Percentiles rank a stretch among this genome's conserved stretches.
These are phyloP conservation scores for Heliconius hewitsoni DNA, from an alignment of 1,140 invertebrate species.

Conservation along the genomic window DNA sequence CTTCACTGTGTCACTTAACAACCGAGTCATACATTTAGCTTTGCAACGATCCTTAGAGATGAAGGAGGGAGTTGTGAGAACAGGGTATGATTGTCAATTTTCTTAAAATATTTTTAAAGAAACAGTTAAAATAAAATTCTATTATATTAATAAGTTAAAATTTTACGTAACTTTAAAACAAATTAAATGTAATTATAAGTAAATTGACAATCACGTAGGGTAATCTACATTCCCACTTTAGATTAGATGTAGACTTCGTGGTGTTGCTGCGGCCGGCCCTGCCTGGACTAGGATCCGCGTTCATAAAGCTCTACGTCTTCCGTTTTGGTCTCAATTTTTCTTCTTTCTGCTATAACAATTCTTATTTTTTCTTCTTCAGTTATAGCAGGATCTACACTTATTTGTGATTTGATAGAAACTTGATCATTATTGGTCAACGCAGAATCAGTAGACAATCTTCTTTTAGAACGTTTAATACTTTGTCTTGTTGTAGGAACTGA, in stretches of 20 bases:
- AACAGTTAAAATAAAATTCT: neutral
- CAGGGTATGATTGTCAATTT: conserved; percentile 14
- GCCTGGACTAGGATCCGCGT: conserved; percentile 77
- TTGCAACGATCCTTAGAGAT: conserved; percentile 50
- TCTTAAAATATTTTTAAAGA: neutral
- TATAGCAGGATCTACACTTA: conserved; percentile 59
- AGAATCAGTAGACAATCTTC: conserved; percentile 64
- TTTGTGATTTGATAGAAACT: conserved; percentile 48
- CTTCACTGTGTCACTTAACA: conserved; percentile 53
- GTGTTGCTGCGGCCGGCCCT: conserved; percentile 76
- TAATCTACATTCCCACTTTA: conserved; percentile 36
- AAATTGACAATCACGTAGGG: conserved; percentile 18
- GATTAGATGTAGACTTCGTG: conserved; percentile 77
- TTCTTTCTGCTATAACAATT: conserved; percentile 77
- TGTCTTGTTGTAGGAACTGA: conserved; percentile 64
- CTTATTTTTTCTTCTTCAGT: conserved; percentile 77
- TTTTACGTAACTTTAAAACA: neutral
- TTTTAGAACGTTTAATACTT: conserved; percentile 58
- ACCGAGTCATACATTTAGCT: conserved; percentile 65
- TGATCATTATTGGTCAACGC: conserved; percentile 53
- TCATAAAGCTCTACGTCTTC: conserved; percentile 74
- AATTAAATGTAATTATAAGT: neutral
- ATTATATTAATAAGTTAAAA: neutral
- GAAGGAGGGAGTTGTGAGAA: conserved; percentile 42
- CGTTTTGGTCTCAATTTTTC: conserved; percentile 74